Percentiles rank a stretch among this genome's conserved stretches.
phyloP scores from a whole-genome alignment of 2,888 invertebrate species.

The Podabrus alpinus region DNA sequence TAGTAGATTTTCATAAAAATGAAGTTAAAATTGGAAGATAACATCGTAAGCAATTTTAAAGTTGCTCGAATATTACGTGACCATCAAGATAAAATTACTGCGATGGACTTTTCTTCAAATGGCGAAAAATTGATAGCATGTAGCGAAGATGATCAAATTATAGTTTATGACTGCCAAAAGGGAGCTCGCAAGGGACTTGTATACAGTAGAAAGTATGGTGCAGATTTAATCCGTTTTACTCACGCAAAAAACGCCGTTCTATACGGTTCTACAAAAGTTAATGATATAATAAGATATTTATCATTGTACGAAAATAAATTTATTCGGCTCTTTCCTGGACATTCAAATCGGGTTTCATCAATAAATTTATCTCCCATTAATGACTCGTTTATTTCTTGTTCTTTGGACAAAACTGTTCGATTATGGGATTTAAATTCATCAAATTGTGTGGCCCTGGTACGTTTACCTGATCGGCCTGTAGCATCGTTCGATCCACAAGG shows the following conservation, averaged over 20 bases:
- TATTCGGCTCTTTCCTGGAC: conserved; percentile 96
- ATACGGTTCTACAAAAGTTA: conserved; percentile 98
- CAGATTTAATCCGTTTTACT: conserved; percentile 97
- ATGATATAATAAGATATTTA: conserved; percentile 96
- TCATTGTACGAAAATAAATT: conserved; percentile 99
- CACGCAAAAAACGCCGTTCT: conserved; percentile 98
- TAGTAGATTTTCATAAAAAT: conserved; percentile 31
- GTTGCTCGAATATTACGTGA: conserved; percentile 98
- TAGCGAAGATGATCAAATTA: conserved; percentile 99
- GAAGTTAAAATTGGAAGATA: conserved; percentile 91
- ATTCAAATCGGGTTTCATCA: conserved; percentile 96
- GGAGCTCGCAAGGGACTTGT: conserved; percentile 95
- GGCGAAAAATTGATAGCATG: conserved; percentile 97
- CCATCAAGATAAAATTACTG: conserved; percentile 97
- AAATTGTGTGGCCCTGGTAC: conserved; percentile 98
- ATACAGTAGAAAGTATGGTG: conserved; percentile 99
- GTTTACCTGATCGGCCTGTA: conserved; percentile 91
- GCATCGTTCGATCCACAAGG: conserved; percentile 99
- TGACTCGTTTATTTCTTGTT: conserved; percentile 97
- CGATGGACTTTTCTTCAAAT: conserved; percentile 94
- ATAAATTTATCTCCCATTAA: conserved; percentile 96
- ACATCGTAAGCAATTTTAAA: conserved; percentile 93
- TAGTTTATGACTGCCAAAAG: conserved; percentile 98
- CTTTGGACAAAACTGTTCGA: conserved; percentile 93
- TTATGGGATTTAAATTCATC: conserved; percentile 97